Evolutionary conservation across 2,113 vertebrate species (phyloP).

Genomic region (Xiphophorus hellerii): DNA sequence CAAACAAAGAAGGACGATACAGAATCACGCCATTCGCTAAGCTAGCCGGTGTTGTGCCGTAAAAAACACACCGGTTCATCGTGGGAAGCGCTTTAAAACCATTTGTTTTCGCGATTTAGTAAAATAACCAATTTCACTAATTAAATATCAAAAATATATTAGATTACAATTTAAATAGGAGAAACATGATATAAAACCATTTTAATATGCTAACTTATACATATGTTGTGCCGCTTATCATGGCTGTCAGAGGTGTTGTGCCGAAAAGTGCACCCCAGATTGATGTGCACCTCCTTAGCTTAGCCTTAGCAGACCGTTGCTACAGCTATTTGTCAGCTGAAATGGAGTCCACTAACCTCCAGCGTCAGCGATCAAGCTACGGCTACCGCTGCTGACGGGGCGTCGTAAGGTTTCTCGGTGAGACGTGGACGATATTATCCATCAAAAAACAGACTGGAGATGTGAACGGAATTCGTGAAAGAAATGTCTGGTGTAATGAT

Average conservation of each 20-base stretch:
- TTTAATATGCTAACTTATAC: not conserved
- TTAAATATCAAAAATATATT: not conserved
- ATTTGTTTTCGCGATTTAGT: not conserved
- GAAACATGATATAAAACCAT: not conserved
- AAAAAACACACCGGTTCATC: not conserved
- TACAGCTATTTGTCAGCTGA: slow-evolving; percentile 25
- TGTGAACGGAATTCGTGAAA: slow-evolving; percentile 18
- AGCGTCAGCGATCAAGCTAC: slow-evolving; percentile 62
- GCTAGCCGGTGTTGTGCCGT: not conserved
- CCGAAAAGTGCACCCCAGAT: not conserved
- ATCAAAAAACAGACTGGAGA: slow-evolving; percentile 59
- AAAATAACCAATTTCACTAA: too few species aligned
- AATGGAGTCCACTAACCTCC: slow-evolving; percentile 69
- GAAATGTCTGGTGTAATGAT: slow-evolving; percentile 14
- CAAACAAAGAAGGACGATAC: not conserved
- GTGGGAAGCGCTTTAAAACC: not conserved
- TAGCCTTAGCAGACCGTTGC: slow-evolving; percentile 26
- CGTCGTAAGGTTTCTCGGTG: slow-evolving; percentile 55
- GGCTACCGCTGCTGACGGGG: slow-evolving; percentile 53
- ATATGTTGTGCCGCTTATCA: not conserved
- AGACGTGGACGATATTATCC: slow-evolving; percentile 59
- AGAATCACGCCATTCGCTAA: not conserved
- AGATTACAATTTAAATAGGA: not conserved
- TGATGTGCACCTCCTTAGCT: slow-evolving; percentile 19
- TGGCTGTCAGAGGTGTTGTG: not conserved